Evolutionary conservation across 2,113 vertebrate genomes (phyloP).

Genomic region (Antechinus stuartii): DNA sequence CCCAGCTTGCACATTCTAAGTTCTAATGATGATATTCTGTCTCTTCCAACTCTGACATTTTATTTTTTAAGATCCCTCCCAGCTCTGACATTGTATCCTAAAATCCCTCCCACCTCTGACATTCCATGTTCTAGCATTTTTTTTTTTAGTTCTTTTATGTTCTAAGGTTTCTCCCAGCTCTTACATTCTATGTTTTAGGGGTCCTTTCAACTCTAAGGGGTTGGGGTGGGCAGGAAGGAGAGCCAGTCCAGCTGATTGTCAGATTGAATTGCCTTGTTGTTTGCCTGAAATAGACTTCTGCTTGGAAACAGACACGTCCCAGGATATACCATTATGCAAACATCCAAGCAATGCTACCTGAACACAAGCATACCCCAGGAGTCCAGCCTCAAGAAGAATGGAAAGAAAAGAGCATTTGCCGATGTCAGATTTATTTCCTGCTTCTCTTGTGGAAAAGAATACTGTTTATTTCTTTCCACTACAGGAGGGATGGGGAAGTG

Average conservation of each 20-base stretch:
- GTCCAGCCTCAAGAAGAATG: background rate
- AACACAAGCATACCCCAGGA: background rate
- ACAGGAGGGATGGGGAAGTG: background rate
- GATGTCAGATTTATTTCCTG: background rate
- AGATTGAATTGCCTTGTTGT: background rate
- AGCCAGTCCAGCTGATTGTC: background rate
- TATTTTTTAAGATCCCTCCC: too few relatives aligned
- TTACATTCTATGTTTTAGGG: too few relatives aligned
- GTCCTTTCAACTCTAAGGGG: too few relatives aligned
- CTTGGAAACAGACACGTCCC: accelerated
- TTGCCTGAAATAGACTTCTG: background rate
- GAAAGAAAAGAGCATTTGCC: background rate
- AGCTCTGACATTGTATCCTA: background rate
- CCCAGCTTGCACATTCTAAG: too few relatives aligned
- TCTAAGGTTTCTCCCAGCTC: background rate
- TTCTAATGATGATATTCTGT: too few relatives aligned
- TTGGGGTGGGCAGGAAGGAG: background rate
- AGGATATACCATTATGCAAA: accelerated
- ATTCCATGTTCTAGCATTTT: background rate
- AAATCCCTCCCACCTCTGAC: background rate
- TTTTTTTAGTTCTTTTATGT: background rate
- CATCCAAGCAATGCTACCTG: accelerated
- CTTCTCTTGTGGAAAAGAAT: background rate
- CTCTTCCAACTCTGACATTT: too few relatives aligned
- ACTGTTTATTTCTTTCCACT: background rate